Percentiles rank a stretch among this genome's conserved stretches.
Conservation (phyloP, 2,797 vertebrate genomes). For the Zenarchopterus dispar region DNA sequence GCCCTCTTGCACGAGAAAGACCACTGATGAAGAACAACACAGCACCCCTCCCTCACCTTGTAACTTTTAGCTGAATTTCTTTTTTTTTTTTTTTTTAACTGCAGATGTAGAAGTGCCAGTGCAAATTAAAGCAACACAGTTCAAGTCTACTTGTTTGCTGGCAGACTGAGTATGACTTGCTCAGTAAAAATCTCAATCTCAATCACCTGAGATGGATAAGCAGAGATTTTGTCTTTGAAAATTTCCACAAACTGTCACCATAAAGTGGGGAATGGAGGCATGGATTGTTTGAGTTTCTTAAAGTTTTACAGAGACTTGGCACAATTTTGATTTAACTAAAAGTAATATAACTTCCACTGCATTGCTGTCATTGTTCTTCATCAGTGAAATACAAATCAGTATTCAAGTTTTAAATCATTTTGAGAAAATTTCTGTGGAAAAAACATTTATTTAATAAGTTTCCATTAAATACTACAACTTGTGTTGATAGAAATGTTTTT, state of each 20-base stretch:
- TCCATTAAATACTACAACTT: neutral
- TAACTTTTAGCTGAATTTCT: slow-evolving; percentile 19
- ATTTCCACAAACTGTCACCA: slow-evolving; percentile 8
- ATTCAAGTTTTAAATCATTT: neutral
- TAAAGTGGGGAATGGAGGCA: neutral
- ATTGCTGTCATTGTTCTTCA: slow-evolving; percentile 22
- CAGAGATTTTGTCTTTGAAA: slow-evolving; percentile 6
- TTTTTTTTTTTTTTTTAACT: slow-evolving; percentile 20
- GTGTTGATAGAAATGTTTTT: slow-evolving; percentile 1
- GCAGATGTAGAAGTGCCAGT: slow-evolving; percentile 13
- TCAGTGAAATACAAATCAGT: slow-evolving; percentile 14
- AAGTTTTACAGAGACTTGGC: slow-evolving; percentile 9
- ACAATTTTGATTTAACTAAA: slow-evolving; percentile 2
- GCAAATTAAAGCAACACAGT: slow-evolving; percentile 27
- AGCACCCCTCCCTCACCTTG: slow-evolving; percentile 35
- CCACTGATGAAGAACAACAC: slow-evolving; percentile 38
- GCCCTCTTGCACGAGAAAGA: slow-evolving; percentile 42
- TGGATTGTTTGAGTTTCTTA: slow-evolving; percentile 1
- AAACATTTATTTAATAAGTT: too few relatives aligned
- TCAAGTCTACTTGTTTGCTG: slow-evolving; percentile 22
- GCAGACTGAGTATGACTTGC: slow-evolving; percentile 24
- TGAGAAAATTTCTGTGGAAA: slow-evolving; percentile 5
- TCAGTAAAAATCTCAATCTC: slow-evolving; percentile 42
- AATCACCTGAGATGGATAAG: slow-evolving; percentile 9
- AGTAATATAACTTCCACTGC: neutral